Base-by-base conservation (phyloP, 2,113 vertebrate species). In the Salvelinus namaycush region DNA sequence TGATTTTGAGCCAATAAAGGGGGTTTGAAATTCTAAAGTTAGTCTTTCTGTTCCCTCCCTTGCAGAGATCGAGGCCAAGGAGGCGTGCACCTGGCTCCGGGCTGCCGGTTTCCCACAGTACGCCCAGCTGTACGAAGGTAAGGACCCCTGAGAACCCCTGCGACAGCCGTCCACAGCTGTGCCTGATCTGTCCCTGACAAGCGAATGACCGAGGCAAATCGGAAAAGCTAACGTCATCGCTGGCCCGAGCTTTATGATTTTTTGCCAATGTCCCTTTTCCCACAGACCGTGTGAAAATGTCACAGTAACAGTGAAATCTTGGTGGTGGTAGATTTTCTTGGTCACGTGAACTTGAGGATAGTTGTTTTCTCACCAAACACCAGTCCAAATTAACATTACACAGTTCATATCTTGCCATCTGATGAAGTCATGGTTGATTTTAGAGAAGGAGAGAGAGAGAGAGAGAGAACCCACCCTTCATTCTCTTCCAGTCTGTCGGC, bases 91-190 rank as follows among this genome's bases (percentile, higher is more conserved):
- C 14, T 97, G 96, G 96, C 94, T 97, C 62, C 91, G 95, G 18
- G 95, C 96, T 0, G 93, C 96, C 0, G 95, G 96, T n/a, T 97
- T 96, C 84, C 95, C 95, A 5, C 95, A 96, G 87, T 96, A 96
- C 72, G 95, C 94, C 60, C 96, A 97, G 85, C 94, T 95, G 54
- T 96, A 96, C 0, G 95, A 96, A 95, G 96, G 96, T 97, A 91
- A 93, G 86, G 27, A 54, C 76, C n/a, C 70, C 66, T 31, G 6
- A 29, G 11, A 16, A 18, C 24, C 48, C 27, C 7, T 29, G 48
- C 18, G 20, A 34, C 54, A 26, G 20, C 64, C 4, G 16, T 16
- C 44, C n/a, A 24, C 64, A 49, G 60, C 73, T 74, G 60, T 62
- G 31, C 24, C 62, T 7, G n/a, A 24, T 34, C 73, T 24, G 18